phyloP scores from a whole-genome alignment of 2,113 vertebrate genomes.

The Thermophis baileyi region DNA sequence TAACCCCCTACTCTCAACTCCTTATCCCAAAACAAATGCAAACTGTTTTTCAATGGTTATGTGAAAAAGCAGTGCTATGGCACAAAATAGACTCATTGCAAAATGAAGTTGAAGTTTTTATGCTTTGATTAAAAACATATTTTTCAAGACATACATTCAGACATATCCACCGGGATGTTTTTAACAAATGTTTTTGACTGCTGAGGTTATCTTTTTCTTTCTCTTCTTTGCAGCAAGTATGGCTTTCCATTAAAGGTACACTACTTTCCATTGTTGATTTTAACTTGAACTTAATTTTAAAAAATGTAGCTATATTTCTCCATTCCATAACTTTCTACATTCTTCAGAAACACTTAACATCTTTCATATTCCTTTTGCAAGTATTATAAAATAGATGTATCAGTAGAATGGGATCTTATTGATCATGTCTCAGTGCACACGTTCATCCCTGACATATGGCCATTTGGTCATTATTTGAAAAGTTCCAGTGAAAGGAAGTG shows the following conservation, averaged over 20 bases:
- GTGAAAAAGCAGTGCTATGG: background rate
- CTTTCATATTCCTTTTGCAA: background rate
- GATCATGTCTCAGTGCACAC: background rate
- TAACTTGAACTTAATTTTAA: background rate
- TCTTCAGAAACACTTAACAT: background rate
- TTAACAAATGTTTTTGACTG: background rate
- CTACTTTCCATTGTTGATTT: background rate
- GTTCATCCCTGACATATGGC: background rate
- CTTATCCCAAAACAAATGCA: background rate
- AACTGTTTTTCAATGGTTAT: background rate
- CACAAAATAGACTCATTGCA: background rate
- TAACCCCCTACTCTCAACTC: background rate
- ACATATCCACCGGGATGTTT: background rate
- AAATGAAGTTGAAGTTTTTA: background rate
- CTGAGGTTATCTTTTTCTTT: background rate
- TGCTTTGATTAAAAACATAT: background rate
- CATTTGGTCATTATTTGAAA: background rate
- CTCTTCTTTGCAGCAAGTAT: background rate
- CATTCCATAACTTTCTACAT: background rate
- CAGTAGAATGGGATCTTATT: background rate
- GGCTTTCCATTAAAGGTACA: background rate
- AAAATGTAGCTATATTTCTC: background rate
- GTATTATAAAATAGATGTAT: background rate
- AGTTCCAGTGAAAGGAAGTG: background rate
- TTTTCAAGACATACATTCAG: background rate